Base-by-base conservation (phyloP, 2,797 vertebrate species). In the Mastacembelus armatus region DNA sequence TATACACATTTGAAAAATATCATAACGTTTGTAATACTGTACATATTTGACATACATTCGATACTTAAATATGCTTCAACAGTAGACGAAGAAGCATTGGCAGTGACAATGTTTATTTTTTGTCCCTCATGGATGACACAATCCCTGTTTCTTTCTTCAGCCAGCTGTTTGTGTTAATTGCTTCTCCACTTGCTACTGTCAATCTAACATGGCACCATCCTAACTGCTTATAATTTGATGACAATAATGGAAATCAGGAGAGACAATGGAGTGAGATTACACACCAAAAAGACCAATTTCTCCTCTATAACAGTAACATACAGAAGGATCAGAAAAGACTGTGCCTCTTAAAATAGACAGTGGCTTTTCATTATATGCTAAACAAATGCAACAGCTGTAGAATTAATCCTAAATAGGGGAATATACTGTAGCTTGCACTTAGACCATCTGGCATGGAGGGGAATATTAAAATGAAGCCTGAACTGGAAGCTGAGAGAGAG, bases 81-180 rank as follows among this genome's bases (percentile, higher is more conserved):
- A 68, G 10, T 26, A 57, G 19, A 68, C 59, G 40, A 68, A 47
- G 55, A 66, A 38, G 42, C 40, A 29, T 80, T 75, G 59, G 45
- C 32, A 45, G 8, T 51, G 60, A 71, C 39, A 48, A 27, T 55
- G 35, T 77, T 78, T 68, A 39, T 59, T 67, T 75, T 64, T 55
- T 61, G 43, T 74, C 63, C 57, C 73, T 72, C 42, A 49, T 50
- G 42, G 50, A 73, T 74, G 71, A 56, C 71, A 71, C 30, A 40
- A 59, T 71, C 35, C 40, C 33, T 0, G 26, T 79, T 36, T 81
- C 64, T 74, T 70, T 77, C 66, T 85, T 74, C 33, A 81, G 81
- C 74, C 85, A 90, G 90, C 90, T 91, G 89, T 86, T 89, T 76
- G 66, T 49, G 83, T 83, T 91, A 89, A 91, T 92, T 90, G 79